Conservation (phyloP, 2,797 vertebrate species). For the Sebastes reedi region DNA sequence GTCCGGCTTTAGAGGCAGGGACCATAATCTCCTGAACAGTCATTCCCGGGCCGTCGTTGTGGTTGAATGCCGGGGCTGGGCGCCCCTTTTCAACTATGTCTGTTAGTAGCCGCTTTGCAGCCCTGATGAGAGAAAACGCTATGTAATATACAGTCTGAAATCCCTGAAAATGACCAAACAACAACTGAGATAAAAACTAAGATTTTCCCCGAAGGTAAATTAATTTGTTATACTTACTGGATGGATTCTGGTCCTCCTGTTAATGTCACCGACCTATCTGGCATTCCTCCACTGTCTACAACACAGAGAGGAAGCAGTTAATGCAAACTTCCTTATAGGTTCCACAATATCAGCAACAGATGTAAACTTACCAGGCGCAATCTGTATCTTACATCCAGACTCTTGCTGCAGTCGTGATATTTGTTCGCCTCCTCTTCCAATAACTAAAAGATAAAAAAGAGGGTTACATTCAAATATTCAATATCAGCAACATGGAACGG, state of each 20-base stretch:
- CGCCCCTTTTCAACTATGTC: conserved; percentile 98
- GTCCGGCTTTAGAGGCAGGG: conserved; percentile 96
- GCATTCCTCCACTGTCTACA: conserved; percentile 96
- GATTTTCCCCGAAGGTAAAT: background rate
- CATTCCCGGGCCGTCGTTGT: conserved; percentile 94
- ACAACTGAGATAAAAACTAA: background rate
- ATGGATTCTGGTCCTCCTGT: conserved; percentile 95
- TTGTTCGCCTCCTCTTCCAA: conserved; percentile 99
- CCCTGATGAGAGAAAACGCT: conserved; percentile 67
- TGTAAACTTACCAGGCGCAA: conserved; percentile 89
- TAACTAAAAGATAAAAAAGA: conserved; percentile 80
- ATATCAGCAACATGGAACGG: rapidly evolving
- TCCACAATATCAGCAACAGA: background rate
- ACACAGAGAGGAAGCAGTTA: conserved; percentile 17
- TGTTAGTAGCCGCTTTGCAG: conserved; percentile 92
- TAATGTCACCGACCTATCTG: conserved; percentile 95
- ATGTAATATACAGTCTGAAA: background rate
- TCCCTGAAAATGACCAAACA: background rate
- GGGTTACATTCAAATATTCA: background rate
- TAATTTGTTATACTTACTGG: conserved; percentile 82
- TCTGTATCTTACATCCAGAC: conserved; percentile 99
- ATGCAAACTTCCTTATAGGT: background rate
- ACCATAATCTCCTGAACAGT: conserved; percentile 98
- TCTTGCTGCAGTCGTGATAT: conserved; percentile 98
- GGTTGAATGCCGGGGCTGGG: conserved; percentile 94